These are phyloP conservation scores for Diarsia rubi DNA, from an alignment of 2,888 invertebrate species.

Conservation along the genomic window DNA sequence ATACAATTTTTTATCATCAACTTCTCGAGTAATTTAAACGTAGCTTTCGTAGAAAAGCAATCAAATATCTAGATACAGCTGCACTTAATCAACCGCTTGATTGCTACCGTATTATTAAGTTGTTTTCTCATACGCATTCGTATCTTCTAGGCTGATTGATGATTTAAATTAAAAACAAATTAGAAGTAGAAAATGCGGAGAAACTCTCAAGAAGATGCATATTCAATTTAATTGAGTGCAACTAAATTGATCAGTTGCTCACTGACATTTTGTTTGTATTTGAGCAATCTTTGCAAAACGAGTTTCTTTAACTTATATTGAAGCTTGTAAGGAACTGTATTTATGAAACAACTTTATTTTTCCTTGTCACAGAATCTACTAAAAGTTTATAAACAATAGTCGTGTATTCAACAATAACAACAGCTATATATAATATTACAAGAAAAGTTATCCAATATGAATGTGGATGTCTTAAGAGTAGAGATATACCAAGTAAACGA, in stretches of 20 bases:
- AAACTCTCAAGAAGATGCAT: constrained; percentile 23
- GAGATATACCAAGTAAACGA: background rate
- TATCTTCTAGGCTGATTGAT: constrained; percentile 37
- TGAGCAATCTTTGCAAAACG: constrained; percentile 6
- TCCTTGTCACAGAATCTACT: background rate
- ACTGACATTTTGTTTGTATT: constrained; percentile 23
- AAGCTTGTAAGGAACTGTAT: background rate
- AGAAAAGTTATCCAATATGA: background rate
- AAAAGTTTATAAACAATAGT: background rate
- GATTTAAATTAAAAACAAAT: constrained; percentile 38
- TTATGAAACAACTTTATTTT: too few species aligned
- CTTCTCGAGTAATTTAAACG: background rate
- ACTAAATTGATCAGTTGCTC: constrained; percentile 18
- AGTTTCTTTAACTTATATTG: constrained; percentile 2
- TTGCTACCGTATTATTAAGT: constrained; percentile 39
- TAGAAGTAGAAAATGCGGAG: constrained; percentile 16
- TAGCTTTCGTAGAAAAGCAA: constrained; percentile 26
- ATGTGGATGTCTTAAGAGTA: background rate
- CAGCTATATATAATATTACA: background rate
- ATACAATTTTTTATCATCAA: background rate
- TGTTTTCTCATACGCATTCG: constrained; percentile 23
- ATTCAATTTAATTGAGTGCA: constrained; percentile 11
- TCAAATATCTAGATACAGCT: constrained; percentile 22
- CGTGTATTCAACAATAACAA: background rate
- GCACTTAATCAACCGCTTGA: constrained; percentile 32